These are phyloP conservation scores for Podarcis muralis DNA, from an alignment of 2,113 vertebrate species.

Conservation along the genomic window DNA sequence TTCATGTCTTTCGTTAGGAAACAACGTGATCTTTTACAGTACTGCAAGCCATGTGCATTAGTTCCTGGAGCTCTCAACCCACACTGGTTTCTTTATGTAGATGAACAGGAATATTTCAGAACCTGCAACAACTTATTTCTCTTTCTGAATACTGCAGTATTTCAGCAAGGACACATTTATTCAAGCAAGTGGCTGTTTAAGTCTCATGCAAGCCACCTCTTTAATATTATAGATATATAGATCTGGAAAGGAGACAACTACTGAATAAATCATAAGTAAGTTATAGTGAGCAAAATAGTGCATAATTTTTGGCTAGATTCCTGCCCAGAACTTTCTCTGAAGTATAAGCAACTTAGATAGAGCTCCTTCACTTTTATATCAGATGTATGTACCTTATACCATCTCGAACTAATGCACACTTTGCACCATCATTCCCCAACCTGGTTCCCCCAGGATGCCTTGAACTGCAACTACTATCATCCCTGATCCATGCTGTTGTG, in stretches of 20 bases:
- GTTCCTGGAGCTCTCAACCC: neutral
- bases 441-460: no score
- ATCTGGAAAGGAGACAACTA: neutral
- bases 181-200: neutral
- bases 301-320: neutral
- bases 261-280: neutral
- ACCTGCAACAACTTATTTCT: neutral
- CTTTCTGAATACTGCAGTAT: neutral
- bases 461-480: no score
- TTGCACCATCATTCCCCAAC: no score
- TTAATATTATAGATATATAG: neutral
- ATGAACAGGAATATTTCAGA: neutral
- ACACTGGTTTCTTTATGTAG: constrained; percentile 18
- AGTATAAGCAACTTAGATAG: neutral
- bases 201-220: neutral
- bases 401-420: no score
- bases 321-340: neutral
- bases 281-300: neutral
- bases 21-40: neutral
- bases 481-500: no score
- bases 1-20: neutral
- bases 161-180: neutral
- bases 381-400: neutral
- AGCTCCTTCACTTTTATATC: neutral
- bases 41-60: neutral